Base-by-base conservation (phyloP, 1,140 invertebrate species). In the Gonioctena quinquepunctata region DNA sequence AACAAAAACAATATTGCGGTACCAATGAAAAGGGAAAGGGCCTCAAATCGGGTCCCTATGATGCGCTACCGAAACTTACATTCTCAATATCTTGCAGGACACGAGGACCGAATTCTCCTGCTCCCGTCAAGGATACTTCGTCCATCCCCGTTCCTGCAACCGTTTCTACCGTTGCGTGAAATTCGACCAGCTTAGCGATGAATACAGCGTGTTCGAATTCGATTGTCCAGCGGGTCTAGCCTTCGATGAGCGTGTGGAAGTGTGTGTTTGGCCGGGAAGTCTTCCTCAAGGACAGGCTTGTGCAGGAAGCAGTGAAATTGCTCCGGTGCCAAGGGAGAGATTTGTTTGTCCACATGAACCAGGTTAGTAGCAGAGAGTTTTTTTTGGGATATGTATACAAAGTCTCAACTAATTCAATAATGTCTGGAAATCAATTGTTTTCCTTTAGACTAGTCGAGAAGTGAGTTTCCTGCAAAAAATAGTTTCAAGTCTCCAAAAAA, bases 111-210 rank as follows among this genome's bases (percentile, higher is more conserved):
- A 90, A 79, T 92, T 94, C 75, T 85, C 88, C 25, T 95, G 93
- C 77, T 88, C 91, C 0, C 84, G 91, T 54, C 91, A 93, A 83
- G 93, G 93, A 2, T 94, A 91, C 77, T 94, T 92, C 81, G 89
- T 92, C 1, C 91, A 94, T 84, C 92, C 92, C 3, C 87, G 88
- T 57, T 91, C 92, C 71, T 95, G 93, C 79, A 90, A 90, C 50
- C 86, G 91, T 66, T 95, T 94, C 83, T 94, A 94, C 79, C 89
- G 93, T 16, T 95, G 93, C 77, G 91, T 94, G 0, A 93, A 93
- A 81, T 93, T 93, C 77, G 88, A 93, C 80, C 91, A 93, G 82
- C 87, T 87, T 49, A 84, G 88, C 0, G 89, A 91, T 21, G 90
- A 93, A 62, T 93, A 88, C 80, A 92, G 90, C 1, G 90, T 93